A percentile compares a stretch with the other conserved stretches of the same genome.
phyloP scores from a whole-genome alignment of 2,888 invertebrate species.

The Lepas anatifera region DNA sequence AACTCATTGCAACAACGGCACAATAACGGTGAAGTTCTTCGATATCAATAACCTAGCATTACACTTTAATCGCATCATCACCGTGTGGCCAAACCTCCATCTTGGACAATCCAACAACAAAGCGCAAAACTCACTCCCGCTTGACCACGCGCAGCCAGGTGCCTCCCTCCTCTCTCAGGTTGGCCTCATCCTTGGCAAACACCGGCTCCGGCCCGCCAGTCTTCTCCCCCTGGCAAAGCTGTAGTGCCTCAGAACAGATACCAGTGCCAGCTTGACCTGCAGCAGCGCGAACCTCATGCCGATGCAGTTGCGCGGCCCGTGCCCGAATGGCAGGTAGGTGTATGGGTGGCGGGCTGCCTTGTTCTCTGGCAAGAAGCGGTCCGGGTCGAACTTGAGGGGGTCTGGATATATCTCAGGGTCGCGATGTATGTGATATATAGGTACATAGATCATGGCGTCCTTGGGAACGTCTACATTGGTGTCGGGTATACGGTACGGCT shows the following conservation, averaged over 20 bases:
- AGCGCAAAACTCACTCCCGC: too few species aligned
- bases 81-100: too few species aligned
- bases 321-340: constrained; percentile 26
- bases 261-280: constrained; percentile 40
- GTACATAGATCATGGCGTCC: constrained; percentile 37
- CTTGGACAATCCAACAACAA: too few species aligned
- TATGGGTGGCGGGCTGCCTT: constrained; percentile 21
- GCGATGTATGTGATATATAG: constrained; percentile 46
- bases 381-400: constrained; percentile 44
- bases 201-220: too few species aligned
- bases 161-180: too few species aligned
- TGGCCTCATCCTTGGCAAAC: too few species aligned
- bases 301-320: constrained; percentile 27
- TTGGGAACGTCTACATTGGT: constrained; percentile 17
- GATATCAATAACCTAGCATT: too few species aligned
- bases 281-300: constrained; percentile 41
- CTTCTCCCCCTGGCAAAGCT: too few species aligned
- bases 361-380: constrained; percentile 35
- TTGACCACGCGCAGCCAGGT: too few species aligned
- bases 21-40: too few species aligned
- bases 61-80: too few species aligned
- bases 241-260: constrained; percentile 36
- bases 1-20: too few species aligned
- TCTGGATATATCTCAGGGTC: constrained; percentile 47
- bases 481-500: constrained; percentile 21